These are phyloP conservation scores for Drosophila fuyamai DNA, from an alignment of 1,140 invertebrate genomes.

Conservation along the genomic window DNA sequence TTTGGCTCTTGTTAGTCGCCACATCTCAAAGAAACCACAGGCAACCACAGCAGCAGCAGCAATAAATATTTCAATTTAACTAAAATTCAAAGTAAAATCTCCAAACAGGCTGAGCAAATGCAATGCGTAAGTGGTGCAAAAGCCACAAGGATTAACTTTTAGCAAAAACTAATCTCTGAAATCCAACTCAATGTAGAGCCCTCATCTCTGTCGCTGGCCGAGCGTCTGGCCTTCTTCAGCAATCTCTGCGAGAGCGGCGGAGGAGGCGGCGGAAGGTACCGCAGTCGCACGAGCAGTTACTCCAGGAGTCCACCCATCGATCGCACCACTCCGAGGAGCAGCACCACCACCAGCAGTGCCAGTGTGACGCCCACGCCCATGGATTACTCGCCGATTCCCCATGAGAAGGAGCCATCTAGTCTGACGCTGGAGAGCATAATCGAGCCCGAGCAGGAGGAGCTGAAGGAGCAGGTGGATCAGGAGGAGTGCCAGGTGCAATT, in stretches of 20 bases:
- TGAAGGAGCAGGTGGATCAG: neutral
- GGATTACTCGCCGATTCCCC: slow-evolving; percentile 52
- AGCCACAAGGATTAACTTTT: neutral
- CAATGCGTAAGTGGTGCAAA: slow-evolving; percentile 62
- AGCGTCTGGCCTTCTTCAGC: slow-evolving; percentile 79
- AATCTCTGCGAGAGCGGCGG: slow-evolving; percentile 61
- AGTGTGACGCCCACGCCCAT: slow-evolving; percentile 71
- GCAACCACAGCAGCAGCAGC: slow-evolving; percentile 25
- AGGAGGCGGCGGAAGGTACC: slow-evolving; percentile 31
- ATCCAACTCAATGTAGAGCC: slow-evolving; percentile 56
- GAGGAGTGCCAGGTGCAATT: neutral
- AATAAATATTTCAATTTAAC: slow-evolving; percentile 22
- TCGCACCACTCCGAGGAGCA: slow-evolving; percentile 58
- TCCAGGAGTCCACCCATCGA: slow-evolving; percentile 66
- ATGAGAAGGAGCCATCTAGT: slow-evolving; percentile 31
- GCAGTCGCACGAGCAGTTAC: slow-evolving; percentile 57
- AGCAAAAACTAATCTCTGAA: slow-evolving; percentile 4
- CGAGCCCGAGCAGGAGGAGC: slow-evolving; percentile 17
- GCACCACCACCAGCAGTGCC: slow-evolving; percentile 60
- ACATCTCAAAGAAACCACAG: slow-evolving; percentile 27
- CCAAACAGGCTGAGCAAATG: slow-evolving; percentile 28
- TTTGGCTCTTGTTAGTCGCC: slow-evolving; percentile 32
- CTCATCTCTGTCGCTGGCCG: slow-evolving; percentile 77
- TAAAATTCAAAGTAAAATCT: neutral
- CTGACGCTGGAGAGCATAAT: slow-evolving; percentile 43